Base-by-base conservation (phyloP, 53 echinoderm and acorn worm genomes). In the Holothuria scabra region DNA sequence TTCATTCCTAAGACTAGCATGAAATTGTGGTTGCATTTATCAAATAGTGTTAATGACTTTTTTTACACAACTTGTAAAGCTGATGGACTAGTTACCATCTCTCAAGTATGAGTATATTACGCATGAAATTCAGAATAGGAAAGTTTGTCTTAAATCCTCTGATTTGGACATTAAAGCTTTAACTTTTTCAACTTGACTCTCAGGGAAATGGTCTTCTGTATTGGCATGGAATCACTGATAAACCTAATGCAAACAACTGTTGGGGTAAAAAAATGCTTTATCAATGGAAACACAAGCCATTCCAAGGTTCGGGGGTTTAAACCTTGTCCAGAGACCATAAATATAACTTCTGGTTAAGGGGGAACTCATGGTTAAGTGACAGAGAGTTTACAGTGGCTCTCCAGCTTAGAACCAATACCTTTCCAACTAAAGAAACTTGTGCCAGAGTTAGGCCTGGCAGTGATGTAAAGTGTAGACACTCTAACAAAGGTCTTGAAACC, bases 71-170 rank as follows among this genome's bases (percentile, higher is more conserved):
- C 5, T 34, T 34, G 69, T 35, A 35, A 14, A 12, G 20, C 9
- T 9, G 69, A 37, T 29, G 33, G 69, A 37, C 11, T 69, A 14
- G 33, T 7, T 69, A 16, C 37, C 69, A 3, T 35, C 16, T 29
- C 18, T 69, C 3, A 34, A 31, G 18, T 69, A 34, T 29, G 69
- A 69, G 37, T 69, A 69, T 35, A 35, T 69, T 6, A 69, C 69
- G 9, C 38, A 35, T 69, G 18, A 14, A 16, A 35, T 69, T 14
- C 69, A 69, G 8, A 25, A 19, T 8, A 69, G 35, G 33, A 16
- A 69, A 16, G 69, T 69, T 10, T 69, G 69, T 35, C 26, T 69
- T 12, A 35, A 33, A 19, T 69, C 69, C 12, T 35, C 13, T 21
- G 69, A 69, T 16, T 4, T n/a, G n/a, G n/a, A n/a, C n/a, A n/a